phyloP scores from a whole-genome alignment of 2,113 vertebrate species.

The Accipiter virgatus region DNA sequence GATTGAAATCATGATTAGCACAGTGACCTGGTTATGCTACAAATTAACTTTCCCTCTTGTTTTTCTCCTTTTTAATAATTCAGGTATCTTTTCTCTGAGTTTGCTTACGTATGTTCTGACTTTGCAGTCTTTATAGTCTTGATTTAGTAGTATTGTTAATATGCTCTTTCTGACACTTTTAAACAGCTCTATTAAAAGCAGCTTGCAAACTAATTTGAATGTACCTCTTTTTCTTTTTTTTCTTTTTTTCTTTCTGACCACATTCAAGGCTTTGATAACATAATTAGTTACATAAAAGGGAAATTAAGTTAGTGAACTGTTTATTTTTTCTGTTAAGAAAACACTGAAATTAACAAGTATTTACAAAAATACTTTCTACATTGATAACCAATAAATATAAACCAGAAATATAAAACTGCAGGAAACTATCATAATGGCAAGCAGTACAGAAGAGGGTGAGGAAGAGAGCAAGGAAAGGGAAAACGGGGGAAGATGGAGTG shows the following conservation, averaged over 20 bases:
- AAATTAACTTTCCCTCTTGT: constrained; percentile 70
- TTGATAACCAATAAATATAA: not conserved
- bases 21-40: constrained; percentile 82
- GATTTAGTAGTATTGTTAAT: not conserved
- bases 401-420: not conserved
- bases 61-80: constrained; percentile 82
- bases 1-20: constrained; percentile 74
- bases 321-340: not conserved
- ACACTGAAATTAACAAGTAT: not conserved
- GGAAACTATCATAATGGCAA: not conserved
- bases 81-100: constrained; percentile 44
- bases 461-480: not conserved
- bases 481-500: not conserved
- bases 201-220: not conserved
- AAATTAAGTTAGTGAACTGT: not conserved
- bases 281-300: not conserved
- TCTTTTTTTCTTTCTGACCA: not conserved
- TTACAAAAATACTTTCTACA: not conserved
- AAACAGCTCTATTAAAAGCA: constrained; percentile 6
- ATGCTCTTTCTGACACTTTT: not conserved
- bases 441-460: not conserved
- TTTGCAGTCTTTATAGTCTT: not conserved
- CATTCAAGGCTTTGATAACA: not conserved
- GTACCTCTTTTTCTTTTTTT: not conserved
- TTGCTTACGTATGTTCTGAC: not conserved